Conservation (phyloP, 2,113 vertebrate genomes). For the Oncorhynchus mykiss region DNA sequence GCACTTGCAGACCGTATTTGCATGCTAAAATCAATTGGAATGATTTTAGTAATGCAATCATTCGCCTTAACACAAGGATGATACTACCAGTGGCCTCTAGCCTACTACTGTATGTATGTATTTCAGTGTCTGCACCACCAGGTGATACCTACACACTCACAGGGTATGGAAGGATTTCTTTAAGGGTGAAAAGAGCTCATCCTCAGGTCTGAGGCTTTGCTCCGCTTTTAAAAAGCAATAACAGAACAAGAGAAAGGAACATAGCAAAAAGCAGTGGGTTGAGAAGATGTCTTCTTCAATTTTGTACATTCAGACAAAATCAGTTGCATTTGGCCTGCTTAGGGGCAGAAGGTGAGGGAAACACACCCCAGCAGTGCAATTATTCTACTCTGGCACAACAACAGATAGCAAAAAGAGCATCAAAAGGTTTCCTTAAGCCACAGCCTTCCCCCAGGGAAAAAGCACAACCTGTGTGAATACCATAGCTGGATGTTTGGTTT, state of each 20-base stretch:
- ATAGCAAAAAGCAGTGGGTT: constrained; percentile 60
- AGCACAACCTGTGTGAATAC: constrained; percentile 64
- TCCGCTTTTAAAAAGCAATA: constrained; percentile 50
- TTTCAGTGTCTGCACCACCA: too few relatives aligned
- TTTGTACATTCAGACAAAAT: constrained; percentile 74
- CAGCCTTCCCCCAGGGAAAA: constrained; percentile 69
- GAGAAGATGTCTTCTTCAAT: constrained; percentile 73
- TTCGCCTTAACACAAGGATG: too few relatives aligned
- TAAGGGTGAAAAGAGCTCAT: constrained; percentile 23
- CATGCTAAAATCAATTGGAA: too few relatives aligned
- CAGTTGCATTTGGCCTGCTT: constrained; percentile 78
- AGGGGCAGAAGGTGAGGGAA: constrained; percentile 77
- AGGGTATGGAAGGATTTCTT: neutral
- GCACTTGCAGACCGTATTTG: too few relatives aligned
- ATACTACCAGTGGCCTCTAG: too few relatives aligned
- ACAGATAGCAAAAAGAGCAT: constrained; percentile 78
- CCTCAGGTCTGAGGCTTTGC: constrained; percentile 44
- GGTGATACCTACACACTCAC: neutral
- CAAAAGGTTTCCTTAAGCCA: constrained; percentile 74
- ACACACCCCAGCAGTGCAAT: constrained; percentile 74
- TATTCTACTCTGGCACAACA: constrained; percentile 78
- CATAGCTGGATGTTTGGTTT: constrained; percentile 58
- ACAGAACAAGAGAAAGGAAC: constrained; percentile 51
- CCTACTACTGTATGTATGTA: too few relatives aligned
- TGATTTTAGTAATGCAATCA: too few relatives aligned